Evolutionary conservation across 2,113 vertebrate genomes (phyloP).

Genomic region (Plestiodon gilberti): DNA sequence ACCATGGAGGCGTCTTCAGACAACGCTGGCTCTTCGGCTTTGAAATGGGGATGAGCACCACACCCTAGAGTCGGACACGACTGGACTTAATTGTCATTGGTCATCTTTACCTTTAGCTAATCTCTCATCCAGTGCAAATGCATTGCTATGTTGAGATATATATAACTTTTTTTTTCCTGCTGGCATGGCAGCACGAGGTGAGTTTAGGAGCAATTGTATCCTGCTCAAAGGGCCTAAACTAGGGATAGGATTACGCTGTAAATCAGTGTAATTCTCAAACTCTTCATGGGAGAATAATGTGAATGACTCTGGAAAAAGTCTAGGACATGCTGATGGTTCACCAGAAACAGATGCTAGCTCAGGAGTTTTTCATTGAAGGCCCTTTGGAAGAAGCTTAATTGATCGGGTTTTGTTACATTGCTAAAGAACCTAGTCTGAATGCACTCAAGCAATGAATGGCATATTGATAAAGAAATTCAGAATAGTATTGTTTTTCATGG

Average conservation of each 20-base stretch:
- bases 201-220: not conserved
- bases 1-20: no score
- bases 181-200: no score
- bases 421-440: conserved; percentile 64
- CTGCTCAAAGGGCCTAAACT: not conserved
- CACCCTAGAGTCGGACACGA: no score
- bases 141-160: not conserved
- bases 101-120: no score
- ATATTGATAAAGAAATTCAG: conserved; percentile 67
- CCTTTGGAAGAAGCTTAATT: conserved; percentile 53
- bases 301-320: not conserved
- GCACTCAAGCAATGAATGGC: conserved; percentile 63
- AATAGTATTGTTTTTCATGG: conserved; percentile 67
- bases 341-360: conserved; percentile 41
- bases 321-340: conserved; percentile 13
- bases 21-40: no score
- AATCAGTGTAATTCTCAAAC: conserved; percentile 36
- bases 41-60: no score
- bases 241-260: not conserved
- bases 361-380: conserved; percentile 47
- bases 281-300: conserved; percentile 25
- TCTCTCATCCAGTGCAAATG: no score
- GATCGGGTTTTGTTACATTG: conserved; percentile 64
- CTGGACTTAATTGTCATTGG: no score
- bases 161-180: no score